Base-by-base conservation (phyloP, 2,113 vertebrate genomes). In the Trogon surrucura region DNA sequence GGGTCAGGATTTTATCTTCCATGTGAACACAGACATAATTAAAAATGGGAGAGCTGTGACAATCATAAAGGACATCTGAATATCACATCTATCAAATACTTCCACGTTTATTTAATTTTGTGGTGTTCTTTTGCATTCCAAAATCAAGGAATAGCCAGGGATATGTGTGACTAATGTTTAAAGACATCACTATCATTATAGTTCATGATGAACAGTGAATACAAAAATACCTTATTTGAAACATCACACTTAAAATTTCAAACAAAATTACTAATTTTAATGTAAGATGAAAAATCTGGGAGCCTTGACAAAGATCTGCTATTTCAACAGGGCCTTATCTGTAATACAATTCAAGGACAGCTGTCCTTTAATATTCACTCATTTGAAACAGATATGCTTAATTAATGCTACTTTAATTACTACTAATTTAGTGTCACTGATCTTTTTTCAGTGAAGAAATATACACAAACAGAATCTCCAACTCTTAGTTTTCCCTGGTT, bases 401-500 rank as follows among this genome's bases (percentile, higher is more conserved):
- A 92, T 95, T 86, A 92, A 95, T 74, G 51, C 64, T 47, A 78
- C 72, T 85, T 85, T 41, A 92, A 83, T 90, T 83, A 95, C 60
- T 80, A 78, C 19, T 84, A 44, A 78, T 60, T 86, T 71, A 86
- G 34, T 32, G 45, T 45, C 70, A 61, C 41, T 44, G 13, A 65
- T 88, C 11, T 50, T 79, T 61, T 47, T 91, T 30, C 53, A 62
- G 23, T 65, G 19, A 82, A 79, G 41, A 75, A 83, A 78, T 32
- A 53, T 0, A 51, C 7, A 61, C 25, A 70, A 82, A 62, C 22
- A 48, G 9, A 75, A 61, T 23, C 20, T 57, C 71, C 73, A 80
- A 70, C 53, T 65, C 73, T 54, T 80, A 2, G 11, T 78, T 90
- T 84, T 71, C 38, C 48, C 47, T 11, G 21, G 10, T 34, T 20